Evolutionary conservation across 1,140 invertebrate genomes (phyloP), one percentile per base, ranked within the genome.

Genomic region (Philopotamus ludificatus): DNA sequence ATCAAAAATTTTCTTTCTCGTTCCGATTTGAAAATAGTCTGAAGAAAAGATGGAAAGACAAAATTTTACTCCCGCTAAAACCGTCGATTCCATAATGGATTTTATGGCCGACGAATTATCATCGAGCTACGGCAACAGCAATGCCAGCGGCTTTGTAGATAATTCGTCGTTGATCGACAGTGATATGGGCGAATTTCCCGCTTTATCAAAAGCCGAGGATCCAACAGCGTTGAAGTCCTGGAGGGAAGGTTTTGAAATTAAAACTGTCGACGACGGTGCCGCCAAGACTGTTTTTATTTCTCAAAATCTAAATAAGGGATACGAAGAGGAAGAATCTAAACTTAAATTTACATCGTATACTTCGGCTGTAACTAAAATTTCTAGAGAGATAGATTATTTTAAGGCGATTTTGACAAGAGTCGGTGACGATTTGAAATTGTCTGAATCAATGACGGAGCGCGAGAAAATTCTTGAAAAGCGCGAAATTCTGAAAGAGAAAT

Each of bases 221-320:
- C 3, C 45, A 10, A 3, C 47, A 4, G 34, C n/a, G 8, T 42
- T 51, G 3, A 54, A 63, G 47, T 21, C 51, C 1, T 63, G 62
- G 62, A 39, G 62, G 16, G 62, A 63, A 44, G 62, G 62, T 42
- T 42, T 54, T 22, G 62, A 63, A 47, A 26, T 55, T 34, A 60
- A 60, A n/a, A 15, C n/a, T 4, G 22, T 4, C 15, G 62, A 64
- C 16, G 63, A 53, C 10, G 45, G 51, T 9, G 16, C 47, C 4
- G 53, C 67, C 1, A 68, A 68, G 28, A 65, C 67, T 0, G 67
- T 68, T 42, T 68, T 65, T 18, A 68, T 68, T 21, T 23, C 62
- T 3, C 57, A 68, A 44, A 65, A 68, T 25, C 16, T 57, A 0
- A 68, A 68, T 41, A 68, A 65, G 22, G 23, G 15, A 9, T 68